Conservation (phyloP, 2,113 vertebrate genomes). For the Cardinalis cardinalis region DNA sequence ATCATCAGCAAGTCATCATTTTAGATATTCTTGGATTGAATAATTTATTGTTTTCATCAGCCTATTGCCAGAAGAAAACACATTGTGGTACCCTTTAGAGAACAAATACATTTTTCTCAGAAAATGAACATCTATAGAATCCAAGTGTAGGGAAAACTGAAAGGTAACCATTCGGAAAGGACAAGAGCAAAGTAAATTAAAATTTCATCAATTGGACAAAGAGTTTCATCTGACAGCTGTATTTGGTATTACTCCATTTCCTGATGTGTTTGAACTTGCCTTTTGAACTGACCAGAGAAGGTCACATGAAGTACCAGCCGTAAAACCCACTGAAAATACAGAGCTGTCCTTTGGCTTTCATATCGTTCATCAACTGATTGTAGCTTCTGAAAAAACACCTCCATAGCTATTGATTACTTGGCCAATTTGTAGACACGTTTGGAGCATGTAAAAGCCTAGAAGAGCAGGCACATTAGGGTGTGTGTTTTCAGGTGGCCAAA, state of each 20-base stretch:
- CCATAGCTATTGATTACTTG: neutral
- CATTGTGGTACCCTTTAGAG: neutral
- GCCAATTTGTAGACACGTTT: neutral
- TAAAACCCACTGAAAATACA: neutral
- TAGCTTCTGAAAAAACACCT: neutral
- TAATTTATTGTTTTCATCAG: constrained; percentile 59
- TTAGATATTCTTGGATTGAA: constrained; percentile 17
- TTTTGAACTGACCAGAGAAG: constrained; percentile 1
- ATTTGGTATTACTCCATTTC: neutral
- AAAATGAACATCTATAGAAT: constrained; percentile 26
- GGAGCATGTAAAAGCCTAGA: neutral
- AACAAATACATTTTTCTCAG: constrained; percentile 46
- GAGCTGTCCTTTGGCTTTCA: neutral
- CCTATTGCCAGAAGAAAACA: constrained; percentile 24
- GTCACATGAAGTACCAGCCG: neutral
- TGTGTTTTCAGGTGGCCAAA: neutral
- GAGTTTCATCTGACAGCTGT: neutral
- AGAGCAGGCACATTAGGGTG: accelerated
- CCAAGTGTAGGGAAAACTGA: neutral
- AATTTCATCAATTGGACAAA: neutral
- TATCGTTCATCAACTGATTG: neutral
- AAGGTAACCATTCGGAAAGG: constrained; percentile 18
- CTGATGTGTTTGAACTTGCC: neutral
- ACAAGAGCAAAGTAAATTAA: constrained; percentile 37
- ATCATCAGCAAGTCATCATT: neutral